Evolutionary conservation across 2,888 invertebrate species (phyloP).

Genomic region (Furcula furcula): DNA sequence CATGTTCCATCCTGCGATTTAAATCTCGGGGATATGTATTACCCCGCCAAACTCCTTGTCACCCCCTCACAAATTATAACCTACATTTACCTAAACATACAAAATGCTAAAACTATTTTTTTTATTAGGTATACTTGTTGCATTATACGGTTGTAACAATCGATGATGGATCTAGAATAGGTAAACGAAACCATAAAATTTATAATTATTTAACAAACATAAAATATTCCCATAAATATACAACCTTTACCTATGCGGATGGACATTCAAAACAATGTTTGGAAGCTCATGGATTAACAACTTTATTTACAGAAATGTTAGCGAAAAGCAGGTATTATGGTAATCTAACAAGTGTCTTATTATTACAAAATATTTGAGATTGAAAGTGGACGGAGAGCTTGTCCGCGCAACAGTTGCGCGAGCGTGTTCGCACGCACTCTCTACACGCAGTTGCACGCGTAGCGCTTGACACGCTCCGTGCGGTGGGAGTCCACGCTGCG

Average conservation of each 20-base stretch:
- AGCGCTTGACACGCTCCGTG: constrained; percentile 87
- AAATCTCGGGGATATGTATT: constrained; percentile 20
- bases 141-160: constrained; percentile 28
- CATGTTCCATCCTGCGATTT: constrained; percentile 18
- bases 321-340: constrained; percentile 31
- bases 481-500: constrained; percentile 83
- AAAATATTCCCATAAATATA: constrained; percentile 50
- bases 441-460: constrained; percentile 88
- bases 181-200: constrained; percentile 47
- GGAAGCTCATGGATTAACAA: constrained; percentile 51
- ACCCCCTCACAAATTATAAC: constrained; percentile 24
- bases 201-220: constrained; percentile 52
- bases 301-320: constrained; percentile 63
- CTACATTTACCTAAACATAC: constrained; percentile 21
- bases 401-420: constrained; percentile 12
- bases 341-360: constrained; percentile 28
- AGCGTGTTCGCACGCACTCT: constrained; percentile 32
- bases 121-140: constrained; percentile 26
- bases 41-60: constrained; percentile 19
- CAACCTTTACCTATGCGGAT: constrained; percentile 39
- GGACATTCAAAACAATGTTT: constrained; percentile 51
- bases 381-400: constrained; percentile 46
- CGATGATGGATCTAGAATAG: constrained; percentile 25
- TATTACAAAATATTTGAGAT: constrained; percentile 34
- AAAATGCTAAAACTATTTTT: constrained; percentile 23